Evolutionary conservation across 2,113 vertebrate genomes (phyloP), one percentile per base, ranked within the genome.

Genomic region (Caranx melampygus): DNA sequence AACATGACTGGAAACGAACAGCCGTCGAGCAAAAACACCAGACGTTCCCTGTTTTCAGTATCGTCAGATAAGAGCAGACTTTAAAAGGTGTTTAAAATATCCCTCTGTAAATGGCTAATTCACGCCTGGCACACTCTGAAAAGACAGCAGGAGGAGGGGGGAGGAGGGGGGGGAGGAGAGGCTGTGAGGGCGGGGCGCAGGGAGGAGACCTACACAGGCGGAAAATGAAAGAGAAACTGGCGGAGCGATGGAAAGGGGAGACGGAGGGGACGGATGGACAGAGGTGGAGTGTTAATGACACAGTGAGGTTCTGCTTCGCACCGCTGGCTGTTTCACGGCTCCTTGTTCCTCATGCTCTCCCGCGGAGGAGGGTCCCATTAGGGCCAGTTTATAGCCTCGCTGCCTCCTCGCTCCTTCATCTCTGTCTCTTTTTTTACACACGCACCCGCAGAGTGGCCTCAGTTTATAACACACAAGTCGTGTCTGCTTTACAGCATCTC

Each of bases 311-410:
- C 37, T 66, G 80, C 66, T 64, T 60, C 21, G 34, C 74, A 67
- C 64, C 82, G 15, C 81, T 34, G 84, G 61, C 74, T 72, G 60
- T 88, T 89, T 90, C 86, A 90, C 63, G 70, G 65, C 77, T 83
- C 65, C 84, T 89, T 88, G 81, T 90, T 90, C 82, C 83, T 91
- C 78, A 83, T 79, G 75, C 67, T 85, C 74, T 88, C 90, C 83
- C 57, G 88, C 85, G 71, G 79, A 76, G 59, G 72, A 80, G 16
- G 37, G n/a, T 76, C 85, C 69, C 75, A 85, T 89, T 87, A 82
- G 73, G 70, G 40, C 64, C 44, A 52, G 42, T 89, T 91, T 86
- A 88, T 33, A 79, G 55, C 63, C 26, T 59, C 47, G 63, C 34
- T 72, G 64, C 26, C 21, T 83, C 67, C 21, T 44, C 5, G 0